Evolutionary conservation across 2,113 vertebrate species (phyloP).

Genomic region (Anser cygnoides): DNA sequence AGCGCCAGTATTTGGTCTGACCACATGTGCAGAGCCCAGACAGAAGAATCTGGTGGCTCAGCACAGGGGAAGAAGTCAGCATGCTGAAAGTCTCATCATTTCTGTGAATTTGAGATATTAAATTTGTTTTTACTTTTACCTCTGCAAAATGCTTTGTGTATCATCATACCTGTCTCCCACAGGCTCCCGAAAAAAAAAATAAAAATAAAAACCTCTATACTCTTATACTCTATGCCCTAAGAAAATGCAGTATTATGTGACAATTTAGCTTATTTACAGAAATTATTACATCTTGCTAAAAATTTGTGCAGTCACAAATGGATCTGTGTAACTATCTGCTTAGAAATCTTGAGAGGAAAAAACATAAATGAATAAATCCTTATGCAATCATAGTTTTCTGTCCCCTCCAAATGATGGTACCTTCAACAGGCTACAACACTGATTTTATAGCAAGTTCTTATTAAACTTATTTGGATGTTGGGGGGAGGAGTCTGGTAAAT

Average conservation of each 20-base stretch:
- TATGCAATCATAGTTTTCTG: neutral
- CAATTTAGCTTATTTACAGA: neutral
- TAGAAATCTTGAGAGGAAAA: neutral
- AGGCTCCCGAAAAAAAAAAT: neutral
- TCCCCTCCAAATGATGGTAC: neutral
- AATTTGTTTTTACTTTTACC: neutral
- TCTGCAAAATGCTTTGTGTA: neutral
- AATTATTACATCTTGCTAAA: neutral
- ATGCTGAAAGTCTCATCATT: neutral
- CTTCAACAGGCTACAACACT: neutral
- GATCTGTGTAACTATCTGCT: neutral
- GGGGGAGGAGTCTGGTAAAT: neutral
- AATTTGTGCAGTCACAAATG: neutral
- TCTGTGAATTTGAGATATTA: neutral
- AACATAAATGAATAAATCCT: neutral
- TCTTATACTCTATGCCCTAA: neutral
- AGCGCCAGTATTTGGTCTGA: neutral
- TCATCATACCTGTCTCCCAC: fast-evolving
- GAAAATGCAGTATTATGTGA: neutral
- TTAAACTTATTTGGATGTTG: neutral
- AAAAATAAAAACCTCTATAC: too few species aligned
- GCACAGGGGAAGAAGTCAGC: neutral
- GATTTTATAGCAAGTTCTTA: neutral
- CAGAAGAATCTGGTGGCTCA: neutral
- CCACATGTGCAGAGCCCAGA: neutral